Conservation (phyloP, 2,797 vertebrate species). For the Chelmon rostratus region DNA sequence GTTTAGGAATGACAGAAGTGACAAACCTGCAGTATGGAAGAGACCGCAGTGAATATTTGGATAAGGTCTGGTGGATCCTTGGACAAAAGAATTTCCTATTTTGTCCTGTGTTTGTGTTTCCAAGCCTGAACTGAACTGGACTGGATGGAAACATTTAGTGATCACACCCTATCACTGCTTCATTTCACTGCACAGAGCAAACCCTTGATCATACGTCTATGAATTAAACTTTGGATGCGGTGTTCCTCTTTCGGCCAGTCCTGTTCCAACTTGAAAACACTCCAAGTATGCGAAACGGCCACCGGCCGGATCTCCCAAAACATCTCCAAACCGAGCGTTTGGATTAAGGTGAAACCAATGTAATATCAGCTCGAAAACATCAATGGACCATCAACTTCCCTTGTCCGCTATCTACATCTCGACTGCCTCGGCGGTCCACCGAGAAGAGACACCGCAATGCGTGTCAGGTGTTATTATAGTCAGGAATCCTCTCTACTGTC, state of each 20-base stretch:
- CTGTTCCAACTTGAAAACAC: constrained; percentile 38
- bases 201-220: constrained; percentile 33
- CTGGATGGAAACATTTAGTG: constrained; percentile 27
- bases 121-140: constrained; percentile 12
- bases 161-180: constrained; percentile 8
- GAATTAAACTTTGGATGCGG: constrained; percentile 38
- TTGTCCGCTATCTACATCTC: constrained; percentile 40
- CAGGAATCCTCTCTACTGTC: constrained; percentile 14
- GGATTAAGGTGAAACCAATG: constrained; percentile 56
- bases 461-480: constrained; percentile 39
- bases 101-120: background rate
- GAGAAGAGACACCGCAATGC: constrained; percentile 27
- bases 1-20: constrained; percentile 41
- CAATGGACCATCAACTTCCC: constrained; percentile 74
- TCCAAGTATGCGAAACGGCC: constrained; percentile 29
- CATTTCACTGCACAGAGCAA: constrained; percentile 13
- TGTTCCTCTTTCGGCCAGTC: constrained; percentile 1
- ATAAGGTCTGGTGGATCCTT: constrained; percentile 32
- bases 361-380: constrained; percentile 63
- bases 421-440: constrained; percentile 2
- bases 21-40: constrained; percentile 4
- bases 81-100: constrained; percentile 24
- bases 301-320: constrained; percentile 24
- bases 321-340: constrained; percentile 41
- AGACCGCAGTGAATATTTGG: constrained; percentile 50